Conservation (phyloP, 2,888 invertebrate species). For the Fragum whitleyi region DNA sequence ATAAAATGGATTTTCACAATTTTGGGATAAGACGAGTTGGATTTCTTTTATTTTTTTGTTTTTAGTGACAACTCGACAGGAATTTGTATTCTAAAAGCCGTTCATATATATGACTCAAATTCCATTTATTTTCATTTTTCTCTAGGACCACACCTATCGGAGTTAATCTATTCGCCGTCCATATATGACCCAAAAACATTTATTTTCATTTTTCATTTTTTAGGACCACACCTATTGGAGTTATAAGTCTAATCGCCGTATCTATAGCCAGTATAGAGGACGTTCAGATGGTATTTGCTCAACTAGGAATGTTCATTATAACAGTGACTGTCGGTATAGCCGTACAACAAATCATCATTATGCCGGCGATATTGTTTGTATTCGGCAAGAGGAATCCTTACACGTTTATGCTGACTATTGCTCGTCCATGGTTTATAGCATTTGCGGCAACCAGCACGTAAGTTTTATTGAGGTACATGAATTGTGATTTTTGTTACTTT, state of each 20-base stretch:
- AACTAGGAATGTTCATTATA: constrained; percentile 75
- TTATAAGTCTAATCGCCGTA: constrained; percentile 77
- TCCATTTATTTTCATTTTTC: too few species aligned
- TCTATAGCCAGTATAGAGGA: constrained; percentile 73
- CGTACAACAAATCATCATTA: constrained; percentile 72
- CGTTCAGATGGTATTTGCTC: constrained; percentile 68
- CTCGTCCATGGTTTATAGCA: constrained; percentile 76
- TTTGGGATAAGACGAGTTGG: too few species aligned
- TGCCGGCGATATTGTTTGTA: constrained; percentile 71
- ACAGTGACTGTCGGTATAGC: constrained; percentile 72
- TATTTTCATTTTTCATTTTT: too few species aligned
- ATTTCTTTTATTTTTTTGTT: too few species aligned
- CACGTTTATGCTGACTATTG: constrained; percentile 67
- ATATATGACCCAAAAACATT: too few species aligned
- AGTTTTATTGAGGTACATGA: constrained; percentile 55
- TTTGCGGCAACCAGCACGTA: constrained; percentile 81
- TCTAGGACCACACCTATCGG: too few species aligned
- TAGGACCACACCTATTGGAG: constrained; percentile 79
- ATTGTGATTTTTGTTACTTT: too few species aligned
- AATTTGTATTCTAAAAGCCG: too few species aligned
- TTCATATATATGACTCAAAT: too few species aligned
- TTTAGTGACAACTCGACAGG: too few species aligned
- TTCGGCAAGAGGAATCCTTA: constrained; percentile 78
- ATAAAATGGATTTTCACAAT: too few species aligned
- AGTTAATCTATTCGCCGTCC: too few species aligned